Conservation (phyloP, 2,797 vertebrate species). For the Numenius phaeopus region DNA sequence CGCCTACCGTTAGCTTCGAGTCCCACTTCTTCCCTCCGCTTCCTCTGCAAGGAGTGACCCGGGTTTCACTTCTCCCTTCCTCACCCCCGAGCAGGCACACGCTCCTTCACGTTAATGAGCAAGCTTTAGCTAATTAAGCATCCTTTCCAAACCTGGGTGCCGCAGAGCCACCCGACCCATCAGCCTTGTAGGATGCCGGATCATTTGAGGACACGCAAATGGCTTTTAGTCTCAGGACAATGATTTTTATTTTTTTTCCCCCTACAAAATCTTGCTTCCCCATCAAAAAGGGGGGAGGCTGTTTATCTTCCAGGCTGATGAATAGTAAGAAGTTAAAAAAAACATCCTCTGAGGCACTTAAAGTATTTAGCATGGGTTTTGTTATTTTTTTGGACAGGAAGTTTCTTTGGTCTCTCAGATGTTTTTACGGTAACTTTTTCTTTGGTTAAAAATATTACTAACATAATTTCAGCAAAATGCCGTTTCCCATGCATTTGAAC, state of each 20-base stretch:
- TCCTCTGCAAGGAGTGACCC: background rate
- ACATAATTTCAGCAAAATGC: conserved; percentile 78
- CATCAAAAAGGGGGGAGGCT: background rate
- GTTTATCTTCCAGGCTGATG: background rate
- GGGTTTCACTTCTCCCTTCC: background rate
- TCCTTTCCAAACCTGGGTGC: background rate
- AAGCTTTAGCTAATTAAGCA: background rate
- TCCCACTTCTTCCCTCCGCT: background rate
- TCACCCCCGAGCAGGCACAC: rapidly evolving
- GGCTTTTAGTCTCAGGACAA: background rate
- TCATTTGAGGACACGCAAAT: background rate
- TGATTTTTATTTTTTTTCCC: background rate
- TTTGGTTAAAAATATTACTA: conserved; percentile 78
- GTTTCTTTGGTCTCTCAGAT: background rate
- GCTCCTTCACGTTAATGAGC: rapidly evolving
- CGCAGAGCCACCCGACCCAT: rapidly evolving
- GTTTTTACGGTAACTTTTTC: conserved; percentile 8
- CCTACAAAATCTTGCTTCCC: background rate
- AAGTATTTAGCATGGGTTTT: background rate
- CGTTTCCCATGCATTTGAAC: conserved; percentile 63
- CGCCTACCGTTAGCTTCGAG: background rate
- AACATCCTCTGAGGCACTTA: background rate
- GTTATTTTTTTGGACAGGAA: background rate
- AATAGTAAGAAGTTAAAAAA: background rate
- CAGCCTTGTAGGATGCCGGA: rapidly evolving